A percentile compares a stretch with the other conserved stretches of the same genome.
phyloP scores from a whole-genome alignment of 2,113 vertebrate genomes.

The Thermophis baileyi region DNA sequence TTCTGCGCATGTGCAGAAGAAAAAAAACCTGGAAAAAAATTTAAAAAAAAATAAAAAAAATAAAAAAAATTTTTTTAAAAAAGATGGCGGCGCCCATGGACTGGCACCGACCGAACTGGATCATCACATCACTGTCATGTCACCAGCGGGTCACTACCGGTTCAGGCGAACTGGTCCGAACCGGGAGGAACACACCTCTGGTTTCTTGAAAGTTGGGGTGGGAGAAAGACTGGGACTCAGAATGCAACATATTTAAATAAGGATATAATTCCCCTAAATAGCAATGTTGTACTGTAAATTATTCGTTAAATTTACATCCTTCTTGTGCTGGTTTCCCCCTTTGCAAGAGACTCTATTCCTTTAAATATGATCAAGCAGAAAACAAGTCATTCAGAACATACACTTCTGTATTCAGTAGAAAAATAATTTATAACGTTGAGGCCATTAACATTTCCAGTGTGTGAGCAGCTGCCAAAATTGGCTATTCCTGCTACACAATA shows the following conservation, averaged over 20 bases:
- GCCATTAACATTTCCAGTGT: not conserved
- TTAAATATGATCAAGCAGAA: not conserved
- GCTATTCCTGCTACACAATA: not conserved
- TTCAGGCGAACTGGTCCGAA: no score
- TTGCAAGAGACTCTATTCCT: not conserved
- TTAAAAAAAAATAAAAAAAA: no score
- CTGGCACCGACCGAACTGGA: no score
- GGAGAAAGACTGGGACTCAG: not conserved
- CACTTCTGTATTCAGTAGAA: not conserved
- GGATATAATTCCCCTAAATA: not conserved
- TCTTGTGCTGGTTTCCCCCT: not conserved
- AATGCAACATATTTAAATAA: not conserved
- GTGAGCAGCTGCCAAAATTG: not conserved
- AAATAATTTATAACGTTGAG: not conserved
- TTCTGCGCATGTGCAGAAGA: no score
- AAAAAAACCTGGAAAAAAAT: no score
- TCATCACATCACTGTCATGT: no score
- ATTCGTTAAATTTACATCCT: not conserved
- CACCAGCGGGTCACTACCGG: no score
- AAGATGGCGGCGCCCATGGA: no score
- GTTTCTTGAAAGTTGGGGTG: not conserved
- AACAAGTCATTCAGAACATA: not conserved
- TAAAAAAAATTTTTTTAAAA: no score
- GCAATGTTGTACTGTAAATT: not conserved
- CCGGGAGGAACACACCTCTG: no score